These are phyloP conservation scores for Falco berigora DNA, from an alignment of 2,797 vertebrate species.

Conservation along the genomic window DNA sequence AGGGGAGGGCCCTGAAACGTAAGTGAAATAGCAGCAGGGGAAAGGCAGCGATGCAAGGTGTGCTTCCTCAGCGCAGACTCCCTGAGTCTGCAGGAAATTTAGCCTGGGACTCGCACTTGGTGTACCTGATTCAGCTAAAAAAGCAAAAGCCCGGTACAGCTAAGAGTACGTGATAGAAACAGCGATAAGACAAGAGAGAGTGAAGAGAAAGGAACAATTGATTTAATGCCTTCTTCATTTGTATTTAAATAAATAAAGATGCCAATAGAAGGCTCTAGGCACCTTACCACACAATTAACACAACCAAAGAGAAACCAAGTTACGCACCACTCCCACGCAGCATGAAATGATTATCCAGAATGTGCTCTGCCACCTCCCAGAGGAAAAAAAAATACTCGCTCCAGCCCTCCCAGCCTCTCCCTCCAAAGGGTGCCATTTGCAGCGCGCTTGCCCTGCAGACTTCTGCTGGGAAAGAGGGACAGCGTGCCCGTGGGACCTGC, in stretches of 20 bases:
- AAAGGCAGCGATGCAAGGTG: neutral
- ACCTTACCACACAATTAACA: conserved; percentile 47
- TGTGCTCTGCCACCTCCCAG: conserved; percentile 16
- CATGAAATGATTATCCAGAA: conserved; percentile 43
- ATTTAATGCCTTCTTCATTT: conserved; percentile 39
- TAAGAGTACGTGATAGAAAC: neutral
- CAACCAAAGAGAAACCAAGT: conserved; percentile 29
- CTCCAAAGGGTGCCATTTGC: neutral
- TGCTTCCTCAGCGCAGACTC: neutral
- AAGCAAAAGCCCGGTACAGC: neutral
- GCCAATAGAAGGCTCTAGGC: conserved; percentile 40
- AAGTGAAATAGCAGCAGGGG: neutral
- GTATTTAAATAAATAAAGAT: conserved; percentile 60
- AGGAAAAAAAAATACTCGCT: neutral
- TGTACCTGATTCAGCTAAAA: conserved; percentile 1
- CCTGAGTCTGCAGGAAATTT: neutral
- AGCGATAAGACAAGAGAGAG: conserved; percentile 10
- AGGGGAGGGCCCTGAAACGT: neutral
- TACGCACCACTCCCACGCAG: conserved; percentile 19
- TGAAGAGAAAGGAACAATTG: conserved; percentile 37
- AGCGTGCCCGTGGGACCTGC: neutral
- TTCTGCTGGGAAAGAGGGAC: neutral
- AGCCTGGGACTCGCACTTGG: neutral
- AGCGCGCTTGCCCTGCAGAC: neutral
- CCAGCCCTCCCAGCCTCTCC: neutral